Percentiles rank a stretch among this genome's conserved stretches.
These are phyloP conservation scores for Enoplosus armatus DNA, from an alignment of 2,797 vertebrate genomes.

Conservation along the genomic window DNA sequence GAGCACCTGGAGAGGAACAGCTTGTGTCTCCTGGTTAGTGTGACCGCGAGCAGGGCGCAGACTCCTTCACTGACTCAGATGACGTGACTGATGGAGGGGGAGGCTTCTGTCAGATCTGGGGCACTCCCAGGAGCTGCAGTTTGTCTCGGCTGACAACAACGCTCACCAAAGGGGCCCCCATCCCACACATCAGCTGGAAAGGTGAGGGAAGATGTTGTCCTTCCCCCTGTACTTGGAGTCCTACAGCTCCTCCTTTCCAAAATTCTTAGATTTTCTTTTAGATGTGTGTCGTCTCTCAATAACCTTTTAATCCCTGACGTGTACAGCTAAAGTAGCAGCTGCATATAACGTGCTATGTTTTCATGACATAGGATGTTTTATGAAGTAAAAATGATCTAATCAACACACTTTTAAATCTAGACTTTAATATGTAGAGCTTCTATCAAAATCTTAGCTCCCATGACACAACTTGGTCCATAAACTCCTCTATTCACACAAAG, in stretches of 20 bases:
- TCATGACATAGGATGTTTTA: not conserved
- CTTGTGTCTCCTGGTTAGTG: slow-evolving; percentile 87
- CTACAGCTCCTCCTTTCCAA: slow-evolving; percentile 4
- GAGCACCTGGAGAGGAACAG: slow-evolving; percentile 90
- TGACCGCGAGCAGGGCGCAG: slow-evolving; percentile 85
- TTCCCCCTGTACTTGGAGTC: slow-evolving; percentile 50
- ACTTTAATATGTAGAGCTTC: not conserved
- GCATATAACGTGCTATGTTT: not conserved
- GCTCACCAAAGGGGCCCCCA: slow-evolving; percentile 89
- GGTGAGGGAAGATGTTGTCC: slow-evolving; percentile 85
- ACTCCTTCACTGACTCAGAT: slow-evolving; percentile 84
- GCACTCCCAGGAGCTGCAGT: slow-evolving; percentile 94
- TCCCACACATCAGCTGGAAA: slow-evolving; percentile 89
- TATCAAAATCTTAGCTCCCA: not conserved
- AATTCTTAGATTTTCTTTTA: slow-evolving; percentile 26
- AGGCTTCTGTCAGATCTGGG: slow-evolving; percentile 93
- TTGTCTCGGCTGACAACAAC: slow-evolving; percentile 96
- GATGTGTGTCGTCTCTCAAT: not conserved
- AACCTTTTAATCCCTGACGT: not conserved
- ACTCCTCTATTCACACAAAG: not conserved
- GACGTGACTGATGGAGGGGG: slow-evolving; percentile 87
- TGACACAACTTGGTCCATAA: slow-evolving; percentile 3
- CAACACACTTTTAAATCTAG: not conserved
- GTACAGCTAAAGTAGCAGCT: not conserved
- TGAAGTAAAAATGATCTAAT: not conserved